A percentile compares a stretch with the other conserved stretches of the same genome.
These are phyloP conservation scores for Homalodisca vitripennis DNA, from an alignment of 1,140 invertebrate species.

Conservation along the genomic window DNA sequence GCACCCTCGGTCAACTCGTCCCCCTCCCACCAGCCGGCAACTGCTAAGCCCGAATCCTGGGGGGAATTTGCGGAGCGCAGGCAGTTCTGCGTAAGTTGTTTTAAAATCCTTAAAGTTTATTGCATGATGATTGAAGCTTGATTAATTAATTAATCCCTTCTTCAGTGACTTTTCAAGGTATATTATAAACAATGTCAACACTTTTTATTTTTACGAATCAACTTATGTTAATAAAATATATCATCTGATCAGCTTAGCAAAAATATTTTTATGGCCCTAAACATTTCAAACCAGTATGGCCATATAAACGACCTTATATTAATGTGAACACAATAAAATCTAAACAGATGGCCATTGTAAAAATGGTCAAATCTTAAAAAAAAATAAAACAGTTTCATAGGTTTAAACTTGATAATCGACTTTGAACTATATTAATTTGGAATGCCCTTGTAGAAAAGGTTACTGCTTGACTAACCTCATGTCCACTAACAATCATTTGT, in stretches of 20 bases:
- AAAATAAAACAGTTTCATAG: too few species aligned
- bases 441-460: too few species aligned
- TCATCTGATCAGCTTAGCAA: background rate
- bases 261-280: background rate
- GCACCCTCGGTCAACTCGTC: conserved; percentile 61
- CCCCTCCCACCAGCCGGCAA: conserved; percentile 60
- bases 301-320: background rate
- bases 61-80: conserved; percentile 75
- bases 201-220: background rate
- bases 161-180: too few species aligned
- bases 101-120: conserved; percentile 18
- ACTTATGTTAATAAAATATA: background rate
- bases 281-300: background rate
- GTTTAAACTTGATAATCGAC: too few species aligned
- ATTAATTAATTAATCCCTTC: conserved; percentile 30
- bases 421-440: too few species aligned
- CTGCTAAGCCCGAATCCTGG: conserved; percentile 55
- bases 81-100: conserved; percentile 49
- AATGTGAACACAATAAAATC: background rate
- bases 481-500: too few species aligned
- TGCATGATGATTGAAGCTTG: conserved; percentile 22
- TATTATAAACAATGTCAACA: background rate
- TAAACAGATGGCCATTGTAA: too few species aligned
- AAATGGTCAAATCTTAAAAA: too few species aligned
- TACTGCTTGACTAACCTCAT: too few species aligned